phyloP scores from a whole-genome alignment of 2,113 vertebrate genomes.

The Campylorhamphus procurvoides region DNA sequence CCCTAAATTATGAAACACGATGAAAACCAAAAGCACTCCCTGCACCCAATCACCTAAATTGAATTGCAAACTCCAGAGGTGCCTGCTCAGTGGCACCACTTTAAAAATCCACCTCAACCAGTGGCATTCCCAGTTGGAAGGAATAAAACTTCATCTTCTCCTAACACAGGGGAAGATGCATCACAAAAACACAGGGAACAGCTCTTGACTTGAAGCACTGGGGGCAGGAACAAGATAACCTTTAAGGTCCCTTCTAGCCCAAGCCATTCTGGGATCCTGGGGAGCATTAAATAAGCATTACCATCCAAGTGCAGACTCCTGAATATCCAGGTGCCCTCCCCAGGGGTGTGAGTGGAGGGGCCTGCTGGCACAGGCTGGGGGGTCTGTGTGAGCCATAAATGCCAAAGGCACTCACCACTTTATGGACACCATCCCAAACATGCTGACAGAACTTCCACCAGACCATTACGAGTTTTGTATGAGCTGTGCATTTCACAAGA shows the following conservation, averaged over 20 bases:
- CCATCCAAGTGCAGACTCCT: background rate
- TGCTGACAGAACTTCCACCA: background rate
- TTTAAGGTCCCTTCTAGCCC: background rate
- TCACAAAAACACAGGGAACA: rapidly evolving
- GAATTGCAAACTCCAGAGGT: background rate
- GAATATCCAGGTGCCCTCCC: background rate
- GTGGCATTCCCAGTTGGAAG: background rate
- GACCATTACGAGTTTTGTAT: background rate
- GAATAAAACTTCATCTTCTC: background rate
- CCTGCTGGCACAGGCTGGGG: background rate
- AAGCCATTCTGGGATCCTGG: background rate
- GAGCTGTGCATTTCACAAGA: background rate
- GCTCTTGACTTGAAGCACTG: background rate
- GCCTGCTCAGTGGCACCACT: background rate
- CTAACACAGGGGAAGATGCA: rapidly evolving
- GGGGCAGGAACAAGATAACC: background rate
- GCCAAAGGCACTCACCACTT: background rate
- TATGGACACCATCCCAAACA: background rate
- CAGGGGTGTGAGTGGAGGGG: background rate
- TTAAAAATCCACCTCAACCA: background rate
- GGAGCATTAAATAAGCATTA: background rate
- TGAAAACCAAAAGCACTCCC: background rate
- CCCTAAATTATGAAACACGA: background rate
- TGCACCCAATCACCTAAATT: background rate
- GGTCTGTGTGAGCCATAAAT: background rate